These are phyloP conservation scores for Manis crassicaudata DNA, from an alignment of 2,797 vertebrate genomes.

Conservation along the genomic window DNA sequence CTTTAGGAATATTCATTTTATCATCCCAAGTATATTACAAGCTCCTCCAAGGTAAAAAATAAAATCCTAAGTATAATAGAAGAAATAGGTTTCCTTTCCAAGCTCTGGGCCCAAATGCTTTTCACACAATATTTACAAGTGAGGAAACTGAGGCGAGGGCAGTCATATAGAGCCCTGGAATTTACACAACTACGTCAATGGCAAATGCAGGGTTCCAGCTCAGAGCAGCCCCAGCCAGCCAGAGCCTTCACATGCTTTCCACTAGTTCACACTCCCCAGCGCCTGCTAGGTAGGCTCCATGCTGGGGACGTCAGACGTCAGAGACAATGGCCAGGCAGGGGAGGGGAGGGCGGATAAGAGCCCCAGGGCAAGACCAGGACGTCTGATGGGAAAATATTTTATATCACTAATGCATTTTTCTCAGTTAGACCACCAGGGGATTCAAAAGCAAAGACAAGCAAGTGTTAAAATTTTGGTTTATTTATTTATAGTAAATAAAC, in stretches of 20 bases:
- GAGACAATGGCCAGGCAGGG: not conserved
- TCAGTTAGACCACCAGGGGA: too few species aligned
- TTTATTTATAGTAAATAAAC: too few species aligned
- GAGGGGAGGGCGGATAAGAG: accelerated
- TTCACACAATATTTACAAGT: not conserved
- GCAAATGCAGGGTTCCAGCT: not conserved
- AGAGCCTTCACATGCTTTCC: accelerated
- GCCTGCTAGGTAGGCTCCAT: too few species aligned
- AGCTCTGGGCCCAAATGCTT: not conserved
- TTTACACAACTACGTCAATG: too few species aligned
- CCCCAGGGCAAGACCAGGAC: not conserved
- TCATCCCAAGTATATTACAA: not conserved
- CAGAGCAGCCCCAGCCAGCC: too few species aligned
- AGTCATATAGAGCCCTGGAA: too few species aligned
- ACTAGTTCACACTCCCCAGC: accelerated
- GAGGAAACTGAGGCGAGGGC: not conserved
- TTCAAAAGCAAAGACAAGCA: not conserved
- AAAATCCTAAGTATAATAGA: not conserved
- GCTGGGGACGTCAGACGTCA: too few species aligned
- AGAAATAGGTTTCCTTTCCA: not conserved
- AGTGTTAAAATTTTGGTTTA: not conserved
- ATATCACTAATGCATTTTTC: not conserved
- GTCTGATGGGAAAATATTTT: too few species aligned
- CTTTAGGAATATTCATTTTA: not conserved
- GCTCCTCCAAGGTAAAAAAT: not conserved